Base-by-base conservation (phyloP, 2,888 invertebrate species). In the Aquatica leii region DNA sequence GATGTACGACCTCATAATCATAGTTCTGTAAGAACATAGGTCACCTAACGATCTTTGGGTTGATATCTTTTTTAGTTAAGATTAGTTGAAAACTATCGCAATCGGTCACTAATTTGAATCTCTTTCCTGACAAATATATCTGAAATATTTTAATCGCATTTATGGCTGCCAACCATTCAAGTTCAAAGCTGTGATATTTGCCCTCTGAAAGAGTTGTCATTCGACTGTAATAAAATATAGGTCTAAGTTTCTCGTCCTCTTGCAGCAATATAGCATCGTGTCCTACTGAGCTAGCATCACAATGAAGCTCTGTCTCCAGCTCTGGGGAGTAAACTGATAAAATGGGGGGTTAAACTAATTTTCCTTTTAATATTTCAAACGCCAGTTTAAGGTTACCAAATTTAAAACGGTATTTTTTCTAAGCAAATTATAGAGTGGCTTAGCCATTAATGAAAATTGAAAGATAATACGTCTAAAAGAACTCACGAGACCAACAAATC, bases 21-120 rank as follows among this genome's bases (percentile, higher is more conserved):
- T 31, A 63, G n/a, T 55, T n/a, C 41, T 58, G 48, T 14, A 64
- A 67, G 9, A 40, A 12, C 4, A 40, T 8, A 12, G 12, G n/a
- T 12, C 40, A 40, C 14, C 66, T 11, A 12, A 37, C 18, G 51
- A 67, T 69, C 8, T 71, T 67, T 2, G 73, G 73, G 65, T 73
- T 71, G 3, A 75, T 65, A 8, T 75, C 65, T 59, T 70, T 5
- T 12, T 37, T 37, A 3, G 11, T n/a, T 9, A 37, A 37, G 12
- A 12, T 37, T 37, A 37, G n/a, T 1, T 63, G 60, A n/a, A 73
- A 31, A 5, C 68, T 65, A 17, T 69, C 67, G 53, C 74, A 77
- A 55, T 76, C 76, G 0, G 76, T 77, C 1, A 76, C 61, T 4
- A 76, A 70, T 56, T 68, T 73, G 62, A 77, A 74, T 17, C 55